Base-by-base conservation (phyloP, 2,888 invertebrate species). In the Steinernema carpocapsae region DNA sequence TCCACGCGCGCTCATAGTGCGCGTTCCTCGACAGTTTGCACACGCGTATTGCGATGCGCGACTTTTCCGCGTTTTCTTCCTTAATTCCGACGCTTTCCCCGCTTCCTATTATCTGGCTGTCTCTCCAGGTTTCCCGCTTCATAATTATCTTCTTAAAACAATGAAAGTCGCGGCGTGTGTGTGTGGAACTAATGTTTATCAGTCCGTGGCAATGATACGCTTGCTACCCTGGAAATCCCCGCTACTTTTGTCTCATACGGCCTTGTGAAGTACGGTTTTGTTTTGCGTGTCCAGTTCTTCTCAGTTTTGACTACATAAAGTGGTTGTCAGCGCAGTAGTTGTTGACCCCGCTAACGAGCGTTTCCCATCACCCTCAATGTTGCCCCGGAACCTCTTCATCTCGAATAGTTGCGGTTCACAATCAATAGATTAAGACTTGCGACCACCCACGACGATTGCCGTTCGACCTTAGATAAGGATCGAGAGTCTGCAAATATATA, bases 31-130 rank as follows among this genome's bases (percentile, higher is more conserved):
- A 22, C 56, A 64, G 64, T 64, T 64, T 64, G 64, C 64, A 64
- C 64, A 64, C 64, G 64, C 64, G 26, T 26, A 64, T 64, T 64
- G 17, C 32, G 37, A 64, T 29, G 64, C 64, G 64, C 64, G 64
- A 64, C 64, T 64, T 64, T 64, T 64, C 64, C 64, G 64, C 64
- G 64, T 64, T 64, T 64, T 29, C 64, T 64, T 64, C 29, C 64
- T 29, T 12, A 29, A 64, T 26, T 37, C 32, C 32, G 29, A 29
- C 32, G 64, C 64, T 64, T 64, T 32, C 29, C 26, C 48, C 19
- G 17, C 48, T 48, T 48, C 48, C 32, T 64, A 29, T 32, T 64
- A 56, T 56, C 37, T 56, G 26, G 4, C 56, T 37, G 29, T 32
- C 64, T 26, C 17, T 64, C 32, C 4, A 37, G 37, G 10, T 3